A percentile compares a stretch with the other conserved stretches of the same genome.
Evolutionary conservation across 1,140 invertebrate species (phyloP).

Genomic region (Drosophila fuyamai): DNA sequence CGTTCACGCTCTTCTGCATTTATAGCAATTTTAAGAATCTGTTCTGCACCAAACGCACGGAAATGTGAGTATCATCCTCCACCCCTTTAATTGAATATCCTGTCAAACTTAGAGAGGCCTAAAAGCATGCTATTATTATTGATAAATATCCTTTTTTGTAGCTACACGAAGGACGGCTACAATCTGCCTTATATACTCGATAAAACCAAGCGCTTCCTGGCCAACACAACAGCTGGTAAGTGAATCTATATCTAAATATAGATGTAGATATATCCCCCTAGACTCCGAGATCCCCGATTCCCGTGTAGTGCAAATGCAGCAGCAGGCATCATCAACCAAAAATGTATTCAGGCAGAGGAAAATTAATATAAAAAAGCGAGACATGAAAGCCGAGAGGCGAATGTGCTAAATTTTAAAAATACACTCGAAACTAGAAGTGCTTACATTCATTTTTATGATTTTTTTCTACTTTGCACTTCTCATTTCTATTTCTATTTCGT

Average conservation of each 20-base stretch:
- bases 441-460: constrained; percentile 66
- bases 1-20: constrained; percentile 84
- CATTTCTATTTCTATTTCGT: constrained; percentile 58
- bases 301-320: constrained; percentile 78
- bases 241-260: constrained; percentile 33
- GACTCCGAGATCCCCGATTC: constrained; percentile 1
- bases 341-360: constrained; percentile 43
- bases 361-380: constrained; percentile 38
- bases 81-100: constrained; percentile 22
- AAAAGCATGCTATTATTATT: constrained; percentile 40
- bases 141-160: constrained; percentile 37
- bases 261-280: constrained; percentile 15
- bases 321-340: constrained; percentile 45
- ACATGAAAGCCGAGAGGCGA: constrained; percentile 31
- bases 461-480: constrained; percentile 61
- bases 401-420: constrained; percentile 70
- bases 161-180: constrained; percentile 84
- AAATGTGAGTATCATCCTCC: constrained; percentile 72
- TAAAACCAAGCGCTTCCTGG: constrained; percentile 84
- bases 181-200: constrained; percentile 85
- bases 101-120: constrained; percentile 10
- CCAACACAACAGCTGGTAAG: constrained; percentile 84
- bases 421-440: constrained; percentile 60
- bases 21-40: constrained; percentile 85
- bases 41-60: constrained; percentile 84